Evolutionary conservation across 1,140 invertebrate genomes (phyloP).

Genomic region (Pogonognathellus flavescens): DNA sequence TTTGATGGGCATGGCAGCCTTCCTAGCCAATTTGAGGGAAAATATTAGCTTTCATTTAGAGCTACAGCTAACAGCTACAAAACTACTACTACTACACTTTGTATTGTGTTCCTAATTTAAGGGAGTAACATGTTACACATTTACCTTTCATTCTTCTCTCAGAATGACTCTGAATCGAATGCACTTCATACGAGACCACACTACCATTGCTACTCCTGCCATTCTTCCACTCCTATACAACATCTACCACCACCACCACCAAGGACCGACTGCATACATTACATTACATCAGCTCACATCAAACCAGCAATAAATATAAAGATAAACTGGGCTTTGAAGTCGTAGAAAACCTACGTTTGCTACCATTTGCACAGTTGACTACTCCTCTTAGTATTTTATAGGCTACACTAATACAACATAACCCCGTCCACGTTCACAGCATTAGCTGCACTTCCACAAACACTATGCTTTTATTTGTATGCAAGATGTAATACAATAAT

Average conservation of each 20-base stretch:
- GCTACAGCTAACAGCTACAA: neutral
- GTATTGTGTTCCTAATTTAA: constrained; percentile 40
- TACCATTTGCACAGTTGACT: constrained; percentile 10
- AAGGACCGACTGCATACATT: constrained; percentile 10
- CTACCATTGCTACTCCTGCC: too few species aligned
- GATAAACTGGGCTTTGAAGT: constrained; percentile 49
- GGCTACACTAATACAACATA: too few species aligned
- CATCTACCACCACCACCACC: neutral
- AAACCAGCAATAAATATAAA: constrained; percentile 50
- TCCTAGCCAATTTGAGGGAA: constrained; percentile 48
- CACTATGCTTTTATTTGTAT: too few species aligned
- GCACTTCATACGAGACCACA: too few species aligned
- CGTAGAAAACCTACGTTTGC: constrained; percentile 32
- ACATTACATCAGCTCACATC: constrained; percentile 37
- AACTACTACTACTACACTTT: neutral
- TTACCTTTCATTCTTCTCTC: constrained; percentile 30
- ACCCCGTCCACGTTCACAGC: neutral
- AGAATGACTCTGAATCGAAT: neutral
- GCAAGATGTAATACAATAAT: too few species aligned
- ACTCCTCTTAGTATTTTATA: neutral
- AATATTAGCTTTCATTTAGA: constrained; percentile 47
- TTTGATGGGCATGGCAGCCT: constrained; percentile 43
- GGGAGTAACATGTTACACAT: constrained; percentile 39
- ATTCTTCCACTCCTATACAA: neutral
- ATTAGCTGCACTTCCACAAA: too few species aligned